Evolutionary conservation across 2,797 vertebrate genomes (phyloP).

Genomic region (Aulostomus chinensis): DNA sequence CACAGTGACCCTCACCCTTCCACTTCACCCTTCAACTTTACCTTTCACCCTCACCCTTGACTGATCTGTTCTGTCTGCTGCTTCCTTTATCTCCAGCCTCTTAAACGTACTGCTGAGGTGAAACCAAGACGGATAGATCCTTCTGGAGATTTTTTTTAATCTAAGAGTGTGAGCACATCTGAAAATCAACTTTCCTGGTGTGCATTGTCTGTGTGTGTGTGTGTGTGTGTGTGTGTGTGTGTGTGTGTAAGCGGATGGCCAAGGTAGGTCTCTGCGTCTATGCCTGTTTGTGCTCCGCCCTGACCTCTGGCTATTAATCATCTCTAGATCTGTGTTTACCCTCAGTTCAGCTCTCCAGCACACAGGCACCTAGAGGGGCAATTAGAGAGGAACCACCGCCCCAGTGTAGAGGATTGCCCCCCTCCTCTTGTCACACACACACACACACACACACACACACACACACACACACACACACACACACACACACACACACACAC

Average conservation of each 20-base stretch:
- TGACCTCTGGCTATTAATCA: slow-evolving; percentile 97
- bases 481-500: slow-evolving; percentile 1
- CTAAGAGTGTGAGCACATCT: slow-evolving; percentile 8
- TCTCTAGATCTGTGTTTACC: slow-evolving; percentile 94
- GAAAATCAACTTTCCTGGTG: background rate
- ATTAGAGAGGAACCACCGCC: slow-evolving; percentile 88
- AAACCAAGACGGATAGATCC: slow-evolving; percentile 11
- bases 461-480: background rate
- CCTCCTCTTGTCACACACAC: slow-evolving; percentile 29
- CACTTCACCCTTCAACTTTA: slow-evolving; percentile 62
- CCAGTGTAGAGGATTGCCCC: slow-evolving; percentile 62
- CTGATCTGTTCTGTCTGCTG: slow-evolving; percentile 39
- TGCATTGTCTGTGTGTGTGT: background rate
- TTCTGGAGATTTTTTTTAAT: slow-evolving; percentile 13
- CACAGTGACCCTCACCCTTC: slow-evolving; percentile 60
- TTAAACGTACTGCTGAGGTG: background rate
- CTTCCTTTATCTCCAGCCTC: slow-evolving; percentile 13
- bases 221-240: slow-evolving; percentile 15
- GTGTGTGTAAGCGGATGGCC: slow-evolving; percentile 22
- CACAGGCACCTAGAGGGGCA: slow-evolving; percentile 98
- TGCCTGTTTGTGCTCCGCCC: slow-evolving; percentile 82
- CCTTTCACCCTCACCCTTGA: slow-evolving; percentile 56
- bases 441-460: slow-evolving; percentile 10
- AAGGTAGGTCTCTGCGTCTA: slow-evolving; percentile 72
- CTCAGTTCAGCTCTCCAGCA: slow-evolving; percentile 96